phyloP scores from a whole-genome alignment of 2,888 invertebrate genomes.

The Macrostomum cliftonense region DNA sequence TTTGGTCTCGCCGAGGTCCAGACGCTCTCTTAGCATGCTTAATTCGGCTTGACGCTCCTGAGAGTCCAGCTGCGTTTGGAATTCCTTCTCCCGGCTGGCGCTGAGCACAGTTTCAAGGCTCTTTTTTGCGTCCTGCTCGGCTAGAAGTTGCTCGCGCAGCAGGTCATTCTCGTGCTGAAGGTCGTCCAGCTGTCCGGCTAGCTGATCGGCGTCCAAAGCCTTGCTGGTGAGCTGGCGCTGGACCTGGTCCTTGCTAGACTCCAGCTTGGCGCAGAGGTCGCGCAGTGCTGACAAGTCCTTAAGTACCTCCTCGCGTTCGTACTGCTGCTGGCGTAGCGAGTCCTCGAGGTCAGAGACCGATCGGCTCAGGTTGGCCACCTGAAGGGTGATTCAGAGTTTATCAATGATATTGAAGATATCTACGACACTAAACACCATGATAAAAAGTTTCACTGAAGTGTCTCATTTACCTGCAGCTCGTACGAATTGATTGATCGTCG shows the following conservation, averaged over 20 bases:
- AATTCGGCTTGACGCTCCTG: conserved; percentile 19
- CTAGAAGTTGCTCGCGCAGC: neutral
- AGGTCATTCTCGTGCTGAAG: conserved; percentile 31
- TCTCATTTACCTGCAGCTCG: conserved; percentile 1
- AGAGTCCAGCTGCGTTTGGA: conserved; percentile 26
- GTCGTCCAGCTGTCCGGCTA: conserved; percentile 27
- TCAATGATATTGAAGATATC: too few species aligned
- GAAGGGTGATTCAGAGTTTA: conserved; percentile 8
- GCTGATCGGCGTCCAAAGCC: conserved; percentile 33
- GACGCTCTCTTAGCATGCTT: conserved; percentile 30
- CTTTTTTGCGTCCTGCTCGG: neutral
- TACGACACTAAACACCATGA: too few species aligned
- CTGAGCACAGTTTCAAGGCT: conserved; percentile 19
- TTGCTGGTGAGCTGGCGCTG: conserved; percentile 29
- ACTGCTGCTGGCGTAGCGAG: conserved; percentile 22
- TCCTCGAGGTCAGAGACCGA: conserved; percentile 29
- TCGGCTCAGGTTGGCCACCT: conserved; percentile 28
- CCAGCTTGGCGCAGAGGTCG: conserved; percentile 32
- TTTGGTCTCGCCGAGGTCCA: conserved; percentile 36
- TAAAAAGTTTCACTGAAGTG: too few species aligned
- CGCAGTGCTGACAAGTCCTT: conserved; percentile 30
- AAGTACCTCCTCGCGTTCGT: conserved; percentile 28
- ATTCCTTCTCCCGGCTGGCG: conserved; percentile 35
- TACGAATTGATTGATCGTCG: neutral
- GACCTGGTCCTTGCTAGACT: conserved; percentile 30